Conservation (phyloP, 2,797 vertebrate genomes). For the Sebastes matsubarae region DNA sequence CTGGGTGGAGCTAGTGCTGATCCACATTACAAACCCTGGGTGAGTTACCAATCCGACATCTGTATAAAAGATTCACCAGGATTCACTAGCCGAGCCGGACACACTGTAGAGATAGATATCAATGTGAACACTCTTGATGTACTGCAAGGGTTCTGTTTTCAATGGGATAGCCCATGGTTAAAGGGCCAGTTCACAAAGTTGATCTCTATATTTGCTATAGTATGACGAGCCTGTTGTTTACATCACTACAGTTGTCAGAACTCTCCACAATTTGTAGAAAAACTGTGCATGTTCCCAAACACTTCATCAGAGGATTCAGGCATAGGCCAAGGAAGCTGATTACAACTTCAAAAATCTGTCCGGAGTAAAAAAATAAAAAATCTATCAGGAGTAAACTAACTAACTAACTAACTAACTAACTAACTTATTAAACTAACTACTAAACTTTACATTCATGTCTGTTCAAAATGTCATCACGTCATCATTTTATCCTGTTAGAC, state of each 20-base stretch:
- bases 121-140: neutral
- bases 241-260: neutral
- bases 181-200: neutral
- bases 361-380: neutral
- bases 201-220: neutral
- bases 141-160: neutral
- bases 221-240: neutral
- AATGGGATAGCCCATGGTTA: neutral
- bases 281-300: neutral
- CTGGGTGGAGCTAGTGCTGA: constrained; percentile 93
- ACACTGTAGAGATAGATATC: neutral
- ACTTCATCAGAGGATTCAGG: neutral
- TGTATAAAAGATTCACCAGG: neutral
- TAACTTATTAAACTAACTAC: neutral
- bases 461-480: no score
- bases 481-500: no score
- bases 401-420: no score
- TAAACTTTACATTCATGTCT: no score
- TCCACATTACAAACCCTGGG: constrained; percentile 91
- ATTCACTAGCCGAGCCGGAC: neutral
- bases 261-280: neutral
- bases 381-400: no score
- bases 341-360: neutral
- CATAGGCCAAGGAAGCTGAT: neutral
- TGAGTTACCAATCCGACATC: constrained; percentile 73